These are phyloP conservation scores for Macropus fuliginosus DNA, from an alignment of 2,797 vertebrate genomes.

Conservation along the genomic window DNA sequence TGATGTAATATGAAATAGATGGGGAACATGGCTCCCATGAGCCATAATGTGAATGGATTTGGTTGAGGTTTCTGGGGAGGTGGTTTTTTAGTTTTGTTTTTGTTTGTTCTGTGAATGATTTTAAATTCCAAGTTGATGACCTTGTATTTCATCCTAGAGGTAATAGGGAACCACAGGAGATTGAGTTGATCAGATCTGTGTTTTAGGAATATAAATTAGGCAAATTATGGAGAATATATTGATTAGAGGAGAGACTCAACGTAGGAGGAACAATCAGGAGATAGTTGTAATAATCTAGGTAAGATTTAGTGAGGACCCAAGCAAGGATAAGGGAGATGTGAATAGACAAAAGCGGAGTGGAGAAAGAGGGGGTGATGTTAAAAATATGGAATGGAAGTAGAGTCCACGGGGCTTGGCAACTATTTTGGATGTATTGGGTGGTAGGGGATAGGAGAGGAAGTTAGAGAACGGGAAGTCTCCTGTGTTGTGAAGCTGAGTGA, in stretches of 20 bases:
- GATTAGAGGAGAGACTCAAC: not conserved
- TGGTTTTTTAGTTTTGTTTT: no score
- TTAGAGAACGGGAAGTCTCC: not conserved
- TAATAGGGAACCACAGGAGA: not conserved
- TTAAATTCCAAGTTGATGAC: not conserved
- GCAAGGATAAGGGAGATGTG: not conserved
- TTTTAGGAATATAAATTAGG: not conserved
- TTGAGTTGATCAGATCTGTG: no score
- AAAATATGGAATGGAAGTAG: not conserved
- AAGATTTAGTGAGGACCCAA: not conserved
- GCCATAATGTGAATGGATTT: not conserved
- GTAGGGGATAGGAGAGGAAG: not conserved
- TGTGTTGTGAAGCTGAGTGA: not conserved
- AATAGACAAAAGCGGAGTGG: not conserved
- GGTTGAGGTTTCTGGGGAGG: no score
- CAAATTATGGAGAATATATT: not conserved
- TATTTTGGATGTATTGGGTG: not conserved
- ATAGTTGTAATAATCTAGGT: not conserved
- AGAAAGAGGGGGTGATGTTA: not conserved
- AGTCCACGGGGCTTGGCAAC: not conserved
- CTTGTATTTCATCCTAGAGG: not conserved
- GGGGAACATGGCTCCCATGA: not conserved
- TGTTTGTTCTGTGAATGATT: not conserved
- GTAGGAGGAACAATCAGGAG: not conserved
- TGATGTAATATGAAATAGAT: not conserved